Conservation (phyloP, 2,113 vertebrate species). For the Leptodactylus fuscus region DNA sequence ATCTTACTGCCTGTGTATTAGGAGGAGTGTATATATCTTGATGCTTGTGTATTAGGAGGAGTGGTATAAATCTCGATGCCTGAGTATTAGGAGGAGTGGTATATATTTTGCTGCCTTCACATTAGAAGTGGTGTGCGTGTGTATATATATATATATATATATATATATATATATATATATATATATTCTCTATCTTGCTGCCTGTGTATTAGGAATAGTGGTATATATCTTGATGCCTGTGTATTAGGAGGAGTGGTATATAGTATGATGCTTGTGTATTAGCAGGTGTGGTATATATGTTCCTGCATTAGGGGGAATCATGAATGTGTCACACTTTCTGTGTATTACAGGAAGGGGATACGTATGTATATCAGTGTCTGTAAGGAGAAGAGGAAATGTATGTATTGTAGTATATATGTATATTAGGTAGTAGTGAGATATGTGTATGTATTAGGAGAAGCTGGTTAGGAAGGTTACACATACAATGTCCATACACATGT, state of each 20-base stretch:
- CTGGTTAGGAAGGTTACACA: too few species aligned
- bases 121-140: too few species aligned
- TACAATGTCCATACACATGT: too few species aligned
- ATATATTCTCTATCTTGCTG: background rate
- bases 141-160: too few species aligned
- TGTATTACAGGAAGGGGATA: background rate
- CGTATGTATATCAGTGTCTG: background rate
- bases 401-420: background rate
- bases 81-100: background rate
- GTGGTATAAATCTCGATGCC: background rate
- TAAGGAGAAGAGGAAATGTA: background rate
- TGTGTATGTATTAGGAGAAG: too few species aligned
- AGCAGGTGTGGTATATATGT: too few species aligned
- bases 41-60: background rate
- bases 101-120: too few species aligned
- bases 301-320: too few species aligned
- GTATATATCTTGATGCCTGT: background rate
- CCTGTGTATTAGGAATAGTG: background rate
- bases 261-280: background rate
- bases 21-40: background rate
- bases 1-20: background rate
- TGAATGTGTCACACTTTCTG: too few species aligned
- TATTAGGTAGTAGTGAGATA: too few species aligned
- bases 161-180: too few species aligned
- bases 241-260: background rate